These are phyloP conservation scores for Drosophila paranaensis DNA, from an alignment of 2,888 invertebrate genomes.

Conservation along the genomic window DNA sequence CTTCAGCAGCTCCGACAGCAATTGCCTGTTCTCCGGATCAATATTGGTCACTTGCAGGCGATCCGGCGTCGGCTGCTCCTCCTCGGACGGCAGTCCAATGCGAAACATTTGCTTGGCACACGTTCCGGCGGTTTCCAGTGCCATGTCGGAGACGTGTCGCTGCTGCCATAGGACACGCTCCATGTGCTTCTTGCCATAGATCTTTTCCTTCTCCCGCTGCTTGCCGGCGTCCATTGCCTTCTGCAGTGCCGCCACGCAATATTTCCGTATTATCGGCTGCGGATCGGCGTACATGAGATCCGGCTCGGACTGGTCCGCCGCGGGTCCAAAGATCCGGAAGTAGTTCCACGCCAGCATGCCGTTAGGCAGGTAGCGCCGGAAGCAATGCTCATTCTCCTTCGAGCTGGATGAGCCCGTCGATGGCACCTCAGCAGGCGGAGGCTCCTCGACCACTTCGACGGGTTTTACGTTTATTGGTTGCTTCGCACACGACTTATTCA, in stretches of 20 bases:
- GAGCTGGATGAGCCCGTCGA: background rate
- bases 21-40: slow-evolving; percentile 59
- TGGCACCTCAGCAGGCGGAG: background rate
- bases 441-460: background rate
- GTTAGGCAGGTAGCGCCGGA: background rate
- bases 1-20: slow-evolving; percentile 52
- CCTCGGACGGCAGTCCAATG: too few species aligned
- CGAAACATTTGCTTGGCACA: slow-evolving; percentile 23
- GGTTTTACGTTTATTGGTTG: background rate
- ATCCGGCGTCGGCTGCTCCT: background rate
- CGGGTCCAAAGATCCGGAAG: slow-evolving; percentile 41
- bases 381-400: slow-evolving; percentile 10
- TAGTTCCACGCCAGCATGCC: slow-evolving; percentile 42
- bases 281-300: slow-evolving; percentile 14
- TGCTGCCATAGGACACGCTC: background rate
- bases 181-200: background rate
- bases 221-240: background rate
- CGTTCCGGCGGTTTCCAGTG: slow-evolving; percentile 13
- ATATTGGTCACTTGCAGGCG: slow-evolving; percentile 20
- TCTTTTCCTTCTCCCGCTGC: background rate
- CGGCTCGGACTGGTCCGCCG: background rate
- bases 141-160: background rate
- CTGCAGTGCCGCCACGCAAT: slow-evolving; percentile 41
- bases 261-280: slow-evolving; percentile 28
- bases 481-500: accelerated